These are phyloP conservation scores for Caenorhabditis wallacei DNA, from an alignment of 2,888 invertebrate species.

Conservation along the genomic window DNA sequence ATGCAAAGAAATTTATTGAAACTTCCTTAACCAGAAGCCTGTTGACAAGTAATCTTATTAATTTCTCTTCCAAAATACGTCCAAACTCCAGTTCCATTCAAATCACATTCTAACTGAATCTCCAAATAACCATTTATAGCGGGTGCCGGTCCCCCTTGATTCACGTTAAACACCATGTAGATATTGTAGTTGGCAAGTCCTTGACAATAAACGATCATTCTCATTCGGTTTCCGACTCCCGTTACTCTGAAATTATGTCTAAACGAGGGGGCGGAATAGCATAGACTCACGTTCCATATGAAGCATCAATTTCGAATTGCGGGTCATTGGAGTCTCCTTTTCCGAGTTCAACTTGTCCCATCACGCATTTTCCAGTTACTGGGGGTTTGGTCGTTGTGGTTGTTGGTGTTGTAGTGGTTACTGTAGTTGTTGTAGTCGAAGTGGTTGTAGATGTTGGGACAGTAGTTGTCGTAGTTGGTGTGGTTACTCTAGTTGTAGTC, in stretches of 20 bases:
- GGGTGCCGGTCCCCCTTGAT: constrained; percentile 22
- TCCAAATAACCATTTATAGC: neutral
- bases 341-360: neutral
- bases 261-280: neutral
- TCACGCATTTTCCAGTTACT: neutral
- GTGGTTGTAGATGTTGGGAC: neutral
- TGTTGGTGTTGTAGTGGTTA: neutral
- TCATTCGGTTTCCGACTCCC: neutral
- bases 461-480: neutral
- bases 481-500: neutral
- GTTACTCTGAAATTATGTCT: constrained; percentile 12
- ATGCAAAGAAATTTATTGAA: too few relatives aligned
- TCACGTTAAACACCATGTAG: constrained; percentile 29
- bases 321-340: constrained; percentile 7
- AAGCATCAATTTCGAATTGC: constrained; percentile 1
- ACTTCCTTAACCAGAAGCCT: too few relatives aligned
- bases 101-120: neutral
- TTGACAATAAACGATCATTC: neutral
- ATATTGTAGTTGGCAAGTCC: constrained; percentile 15
- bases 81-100: neutral
- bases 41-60: too few relatives aligned
- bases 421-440: neutral
- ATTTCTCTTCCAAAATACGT: constrained; percentile 1
- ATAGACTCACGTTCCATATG: constrained; percentile 6
- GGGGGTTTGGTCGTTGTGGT: neutral